Evolutionary conservation across 2,113 vertebrate species (phyloP), one percentile per base, ranked within the genome.

Genomic region (Edolisoma coerulescens): DNA sequence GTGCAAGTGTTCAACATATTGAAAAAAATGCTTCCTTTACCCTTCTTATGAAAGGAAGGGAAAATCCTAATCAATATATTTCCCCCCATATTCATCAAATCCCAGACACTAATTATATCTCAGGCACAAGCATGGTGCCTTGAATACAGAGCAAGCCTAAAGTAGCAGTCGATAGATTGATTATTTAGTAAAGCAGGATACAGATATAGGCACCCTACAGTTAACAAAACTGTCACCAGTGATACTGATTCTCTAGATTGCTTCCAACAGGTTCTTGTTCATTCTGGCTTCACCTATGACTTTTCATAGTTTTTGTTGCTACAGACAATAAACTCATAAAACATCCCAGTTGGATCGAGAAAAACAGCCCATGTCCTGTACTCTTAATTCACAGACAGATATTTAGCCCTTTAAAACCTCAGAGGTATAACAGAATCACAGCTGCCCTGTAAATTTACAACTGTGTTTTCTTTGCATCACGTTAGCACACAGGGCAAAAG

Each of bases 331-430:
- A 84, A 87, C 19, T 89, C 84, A 82, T 56, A 78, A 78, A 93
- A 49, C 17, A 44, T 64, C 78, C 69, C 87, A 84, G 78, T 0
- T 82, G 69, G 65, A 78, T 39, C 0, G 0, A 74, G 60, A 22
- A 21, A 63, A 91, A 60, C 69, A 76, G 74, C 17, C 41, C 41
- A 60, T 75, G 61, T 87, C 81, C 87, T 76, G 10, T 64, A 44
- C 78, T 79, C 45, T 54, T 94, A 81, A 96, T 85, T 87, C 74
- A 64, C 65, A 87, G 35, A 39, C 30, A 71, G 61, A 76, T 87
- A 94, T 44, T 94, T 78, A 94, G 74, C 35, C 39, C 73, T 84
- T 87, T 87, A 75, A 84, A 75, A 59, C 37, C 81, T 84, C 90
- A 85, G 85, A 93, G 53, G 82, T 47, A 73, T 9, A 87, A 47